A percentile compares a stretch with the other conserved stretches of the same genome.
Conservation (phyloP, 2,888 invertebrate genomes). For the Lasioglossum lativentre region DNA sequence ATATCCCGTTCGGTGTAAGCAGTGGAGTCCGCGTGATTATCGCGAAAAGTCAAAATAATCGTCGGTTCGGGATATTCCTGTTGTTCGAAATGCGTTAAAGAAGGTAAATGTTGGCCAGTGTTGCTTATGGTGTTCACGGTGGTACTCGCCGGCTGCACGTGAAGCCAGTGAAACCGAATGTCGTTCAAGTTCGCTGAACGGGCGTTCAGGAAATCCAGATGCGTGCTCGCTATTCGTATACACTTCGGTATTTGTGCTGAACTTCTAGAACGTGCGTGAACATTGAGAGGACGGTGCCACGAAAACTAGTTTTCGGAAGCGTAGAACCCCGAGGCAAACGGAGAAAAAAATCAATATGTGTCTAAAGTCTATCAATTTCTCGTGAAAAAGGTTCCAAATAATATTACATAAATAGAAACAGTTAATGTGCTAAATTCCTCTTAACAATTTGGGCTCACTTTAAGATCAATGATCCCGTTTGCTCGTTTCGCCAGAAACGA, state of each 20-base stretch:
- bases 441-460: conserved; percentile 12
- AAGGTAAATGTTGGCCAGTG: conserved; percentile 65
- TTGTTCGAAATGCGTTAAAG: conserved; percentile 67
- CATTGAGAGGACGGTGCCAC: conserved; percentile 21
- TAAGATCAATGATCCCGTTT: conserved; percentile 41
- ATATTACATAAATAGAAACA: conserved; percentile 71
- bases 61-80: conserved; percentile 62
- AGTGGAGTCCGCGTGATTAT: conserved; percentile 73
- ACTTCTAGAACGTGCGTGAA: conserved; percentile 45
- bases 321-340: conserved; percentile 19
- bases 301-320: conserved; percentile 15
- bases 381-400: conserved; percentile 53
- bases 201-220: conserved; percentile 71
- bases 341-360: conserved; percentile 59
- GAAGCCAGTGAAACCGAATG: conserved; percentile 40
- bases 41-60: conserved; percentile 68
- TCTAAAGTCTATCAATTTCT: conserved; percentile 40
- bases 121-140: conserved; percentile 14
- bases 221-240: conserved; percentile 64
- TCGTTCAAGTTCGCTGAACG: conserved; percentile 50
- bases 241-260: conserved; percentile 48
- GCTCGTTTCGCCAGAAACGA: conserved; percentile 13
- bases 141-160: conserved; percentile 7
- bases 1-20: conserved; percentile 72
- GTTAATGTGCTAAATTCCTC: conserved; percentile 56